Evolutionary conservation across 1,140 invertebrate genomes (phyloP).

Genomic region (Zophobas atratus): DNA sequence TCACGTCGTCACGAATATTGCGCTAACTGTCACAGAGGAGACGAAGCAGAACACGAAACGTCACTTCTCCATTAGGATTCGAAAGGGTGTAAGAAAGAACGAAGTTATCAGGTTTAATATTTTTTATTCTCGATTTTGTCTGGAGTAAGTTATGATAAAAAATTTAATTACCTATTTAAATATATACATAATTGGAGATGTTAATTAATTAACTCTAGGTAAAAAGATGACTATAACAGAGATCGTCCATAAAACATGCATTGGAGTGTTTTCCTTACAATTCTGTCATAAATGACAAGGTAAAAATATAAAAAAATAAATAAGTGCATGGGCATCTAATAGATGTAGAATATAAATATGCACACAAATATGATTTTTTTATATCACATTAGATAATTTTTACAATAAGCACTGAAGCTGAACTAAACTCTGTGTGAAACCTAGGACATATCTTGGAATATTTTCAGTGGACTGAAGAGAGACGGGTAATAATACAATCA

Average conservation of each 20-base stretch:
- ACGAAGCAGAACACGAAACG: too few species aligned
- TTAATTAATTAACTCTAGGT: constrained; percentile 29
- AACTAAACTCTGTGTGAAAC: constrained; percentile 5
- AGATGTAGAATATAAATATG: constrained; percentile 31
- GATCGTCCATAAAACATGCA: constrained; percentile 52
- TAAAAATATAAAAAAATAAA: constrained; percentile 48
- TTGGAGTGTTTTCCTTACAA: constrained; percentile 60
- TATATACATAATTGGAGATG: constrained; percentile 35
- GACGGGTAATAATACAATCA: neutral
- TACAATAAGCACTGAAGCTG: constrained; percentile 29
- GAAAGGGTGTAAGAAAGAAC: too few species aligned
- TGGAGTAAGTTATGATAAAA: constrained; percentile 40
- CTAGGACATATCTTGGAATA: neutral
- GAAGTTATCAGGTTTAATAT: too few species aligned
- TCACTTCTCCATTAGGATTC: too few species aligned
- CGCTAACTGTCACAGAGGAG: too few species aligned
- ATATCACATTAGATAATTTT: constrained; percentile 40
- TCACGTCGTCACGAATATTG: too few species aligned
- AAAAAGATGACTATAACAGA: constrained; percentile 43
- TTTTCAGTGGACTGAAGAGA: neutral
- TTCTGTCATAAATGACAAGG: constrained; percentile 54
- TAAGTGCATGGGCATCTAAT: constrained; percentile 41
- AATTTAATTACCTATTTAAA: constrained; percentile 35
- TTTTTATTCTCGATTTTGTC: constrained; percentile 36
- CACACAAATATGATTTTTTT: constrained; percentile 29